Evolutionary conservation across 2,797 vertebrate genomes (phyloP), one percentile per base, ranked within the genome.

Genomic region (Artibeus lituratus): DNA sequence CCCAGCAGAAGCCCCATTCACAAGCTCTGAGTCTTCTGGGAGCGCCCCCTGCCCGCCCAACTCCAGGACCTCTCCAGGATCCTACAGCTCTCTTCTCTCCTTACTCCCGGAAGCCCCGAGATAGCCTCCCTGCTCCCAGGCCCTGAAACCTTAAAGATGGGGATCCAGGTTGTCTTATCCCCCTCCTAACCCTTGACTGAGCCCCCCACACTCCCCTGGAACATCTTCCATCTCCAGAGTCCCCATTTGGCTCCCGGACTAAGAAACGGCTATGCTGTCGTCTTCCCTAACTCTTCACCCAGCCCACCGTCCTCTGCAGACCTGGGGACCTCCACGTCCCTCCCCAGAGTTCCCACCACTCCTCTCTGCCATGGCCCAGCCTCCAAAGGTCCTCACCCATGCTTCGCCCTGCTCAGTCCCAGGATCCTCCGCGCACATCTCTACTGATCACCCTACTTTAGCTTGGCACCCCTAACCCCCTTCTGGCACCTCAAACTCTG

Each of bases 101-200:
- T 44, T 59, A 89, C 70, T 65, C 86, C 65, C 4, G 14, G 67
- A 83, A 85, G 10, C 49, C 72, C 55, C 18, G 6, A 59, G 84
- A 91, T 57, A 72, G 76, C 65, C 78, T 83, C 42, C 82, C 29
- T 69, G 67, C 69, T 74, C 87, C 83, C 55, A 93, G 93, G 39
- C 93, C 95, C 51, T 47, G 42, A 92, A 90, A 42, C 73, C 95
- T 85, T 76, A 49, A 35, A 55, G 91, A 87, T 72, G 51, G 93
- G 76, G 73, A 73, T 87, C 94, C 80, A 93, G 81, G 44, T 88
- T 89, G 83, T 83, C 94, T 78, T 62, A 10, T n/a, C 81, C 78
- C 87, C 18, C n/a, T 22, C 80, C 90, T 83, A 74, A 92, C 94
- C 95, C 92, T 55, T 95, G 76, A 55, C 87, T 96, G 95, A 96